Evolutionary conservation across 2,797 vertebrate species (phyloP), one percentile per base, ranked within the genome.

Genomic region (Psittacula derbiana): DNA sequence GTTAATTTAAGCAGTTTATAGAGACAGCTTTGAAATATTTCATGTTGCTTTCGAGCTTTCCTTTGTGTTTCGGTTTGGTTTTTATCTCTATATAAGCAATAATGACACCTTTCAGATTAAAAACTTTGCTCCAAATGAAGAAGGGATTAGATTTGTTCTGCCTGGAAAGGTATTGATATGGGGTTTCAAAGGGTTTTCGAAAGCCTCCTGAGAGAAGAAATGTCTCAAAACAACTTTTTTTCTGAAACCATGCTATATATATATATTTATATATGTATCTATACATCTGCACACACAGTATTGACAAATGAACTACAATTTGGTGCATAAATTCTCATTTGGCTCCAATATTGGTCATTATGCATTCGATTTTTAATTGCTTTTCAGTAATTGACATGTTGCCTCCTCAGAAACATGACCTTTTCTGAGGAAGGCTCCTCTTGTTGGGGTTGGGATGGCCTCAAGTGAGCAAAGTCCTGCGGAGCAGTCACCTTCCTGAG

Each of bases 231-330:
- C 27, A 80, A 50, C 25, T 46, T 2, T 53, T 57, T 80, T 57
- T 53, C 30, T 46, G 25, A 66, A 88, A 60, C 20, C 2, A 65
- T 13, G 20, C 8, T 12, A 3, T 23, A 40, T 6, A 40, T 6
- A n/a, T 2, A 7, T 57, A 24, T 33, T 57, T 57, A 11, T 36
- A 33, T 16, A 57, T 1, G 3, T 33, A 24, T 36, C 21, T 10
- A 10, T 2, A 41, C 5, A 41, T 2, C 53, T 2, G 3, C 4
- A n/a, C 3, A 65, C 5, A 19, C 23, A 47, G 8, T 58, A 60
- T 70, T 62, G 83, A 49, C 5, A 83, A 80, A 83, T 33, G 55
- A 76, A 36, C 10, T 12, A 8, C 47, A 50, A 5, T 44, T 24
- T 28, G 20, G 8, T 53, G 36, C 31, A 27, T 49, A 53, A 82